These are phyloP conservation scores for Drosophila murphyi DNA, from an alignment of 1,140 invertebrate species.

Conservation along the genomic window DNA sequence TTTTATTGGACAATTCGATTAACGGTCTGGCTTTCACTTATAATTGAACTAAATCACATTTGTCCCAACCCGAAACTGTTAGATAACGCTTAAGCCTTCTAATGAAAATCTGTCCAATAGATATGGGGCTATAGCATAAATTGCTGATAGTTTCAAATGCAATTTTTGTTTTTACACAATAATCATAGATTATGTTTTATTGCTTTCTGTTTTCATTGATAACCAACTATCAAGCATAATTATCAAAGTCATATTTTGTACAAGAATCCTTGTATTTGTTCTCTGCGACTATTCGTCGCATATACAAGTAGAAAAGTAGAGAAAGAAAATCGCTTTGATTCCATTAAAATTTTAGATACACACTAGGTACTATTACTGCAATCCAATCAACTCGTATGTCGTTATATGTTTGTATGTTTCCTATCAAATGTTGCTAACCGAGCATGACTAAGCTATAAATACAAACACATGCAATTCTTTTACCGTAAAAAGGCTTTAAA, in stretches of 20 bases:
- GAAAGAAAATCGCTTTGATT: conserved; percentile 23
- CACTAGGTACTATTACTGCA: conserved; percentile 20
- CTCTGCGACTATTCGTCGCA: neutral
- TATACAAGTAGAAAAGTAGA: neutral
- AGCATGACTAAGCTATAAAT: conserved; percentile 54
- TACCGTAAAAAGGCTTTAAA: conserved; percentile 29
- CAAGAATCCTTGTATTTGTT: neutral
- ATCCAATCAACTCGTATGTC: conserved; percentile 49
- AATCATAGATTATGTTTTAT: no score
- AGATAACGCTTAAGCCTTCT: conserved; percentile 23
- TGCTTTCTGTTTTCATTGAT: no score
- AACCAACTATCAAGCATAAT: no score
- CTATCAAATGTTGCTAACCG: conserved; percentile 46
- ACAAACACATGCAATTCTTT: conserved; percentile 32
- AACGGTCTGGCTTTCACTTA: conserved; percentile 33
- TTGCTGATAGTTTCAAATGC: neutral
- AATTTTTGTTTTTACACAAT: no score
- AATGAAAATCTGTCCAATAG: conserved; percentile 10
- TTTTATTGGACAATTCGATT: conserved; percentile 67
- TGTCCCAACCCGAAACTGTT: conserved; percentile 15
- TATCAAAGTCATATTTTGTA: conserved; percentile 2
- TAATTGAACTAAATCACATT: conserved; percentile 35
- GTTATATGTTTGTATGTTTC: conserved; percentile 20
- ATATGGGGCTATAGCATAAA: conserved; percentile 4
- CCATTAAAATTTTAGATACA: conserved; percentile 44